Evolutionary conservation across 92 coral and sea anemone species (phyloP), one percentile per base, ranked within the genome.

Genomic region (Siderastrea radians): DNA sequence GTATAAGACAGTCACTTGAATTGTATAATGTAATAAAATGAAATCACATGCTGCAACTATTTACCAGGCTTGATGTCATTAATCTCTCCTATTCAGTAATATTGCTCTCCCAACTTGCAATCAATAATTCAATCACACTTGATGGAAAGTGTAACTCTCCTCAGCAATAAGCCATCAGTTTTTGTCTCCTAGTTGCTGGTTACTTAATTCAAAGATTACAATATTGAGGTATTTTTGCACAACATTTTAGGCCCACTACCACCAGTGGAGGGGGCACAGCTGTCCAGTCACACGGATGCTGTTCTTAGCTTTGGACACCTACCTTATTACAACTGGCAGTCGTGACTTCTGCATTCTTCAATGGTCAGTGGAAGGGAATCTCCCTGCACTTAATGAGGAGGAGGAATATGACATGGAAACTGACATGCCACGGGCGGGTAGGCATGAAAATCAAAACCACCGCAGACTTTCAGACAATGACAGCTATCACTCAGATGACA

Each of bases 211-310:
- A 26, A 26, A 26, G 0, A 26, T 26, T 26, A 26, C 38, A 26
- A 26, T 26, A 50, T 49, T 58, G n/a, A 55, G 3, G 47, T 61
- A 9, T 68, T 55, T n/a, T 9, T 26, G 43, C 12, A 43, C 55
- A 49, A 12, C 7, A 12, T 68, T 82, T 13, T 50, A 95, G 98
- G 96, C 95, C 15, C 96, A 95, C 67, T 95, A 93, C 72, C 96
- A 95, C 78, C 98, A 95, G 74, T 95, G 92, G 64, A 93, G 98
- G 46, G 98, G 97, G 12, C 98, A 95, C 72, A 92, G 98, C 66
- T 93, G 94, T n/a, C 90, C 98, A 19, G 96, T 95, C 45, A 86
- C 92, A 55, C 92, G 96, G 7, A 86, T 95, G 71, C 87, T 86
- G 79, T 95, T 95, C 78, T 87, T 95, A 19, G 84, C 98, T 6